Percentiles rank a stretch among this genome's conserved stretches.
These are phyloP conservation scores for Smutsia temminckii DNA, from an alignment of 2,797 vertebrate species.

Conservation along the genomic window DNA sequence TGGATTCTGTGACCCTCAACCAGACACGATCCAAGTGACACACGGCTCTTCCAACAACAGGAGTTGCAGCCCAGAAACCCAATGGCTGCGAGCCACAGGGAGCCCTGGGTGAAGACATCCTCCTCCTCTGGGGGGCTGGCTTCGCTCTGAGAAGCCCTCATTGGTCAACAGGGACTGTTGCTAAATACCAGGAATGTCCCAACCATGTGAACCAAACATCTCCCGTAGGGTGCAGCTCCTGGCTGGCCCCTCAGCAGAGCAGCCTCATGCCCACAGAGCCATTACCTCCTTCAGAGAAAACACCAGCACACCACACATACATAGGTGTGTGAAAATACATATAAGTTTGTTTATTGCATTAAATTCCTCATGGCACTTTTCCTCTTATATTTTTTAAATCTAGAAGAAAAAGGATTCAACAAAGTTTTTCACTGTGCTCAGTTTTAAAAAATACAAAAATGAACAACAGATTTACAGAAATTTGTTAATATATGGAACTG, in stretches of 20 bases:
- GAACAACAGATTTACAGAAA: constrained; percentile 29
- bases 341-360: constrained; percentile 63
- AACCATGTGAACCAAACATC: not conserved
- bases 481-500: accelerated
- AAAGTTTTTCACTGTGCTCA: constrained; percentile 22
- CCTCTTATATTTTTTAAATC: constrained; percentile 58
- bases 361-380: constrained; percentile 40
- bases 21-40: not conserved
- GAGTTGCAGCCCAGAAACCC: not conserved
- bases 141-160: not conserved
- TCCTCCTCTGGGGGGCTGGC: not conserved
- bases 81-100: not conserved
- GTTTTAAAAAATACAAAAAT: constrained; percentile 75
- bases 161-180: not conserved
- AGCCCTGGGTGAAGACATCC: accelerated
- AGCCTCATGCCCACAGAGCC: accelerated
- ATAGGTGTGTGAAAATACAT: not conserved
- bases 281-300: not conserved
- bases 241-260: too few relatives aligned
- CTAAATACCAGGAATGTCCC: constrained; percentile 21
- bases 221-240: not conserved
- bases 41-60: accelerated
- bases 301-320: accelerated
- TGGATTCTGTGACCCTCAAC: not conserved
- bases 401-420: constrained; percentile 55